Conservation (phyloP, 2,888 invertebrate genomes). For the Actias luna region DNA sequence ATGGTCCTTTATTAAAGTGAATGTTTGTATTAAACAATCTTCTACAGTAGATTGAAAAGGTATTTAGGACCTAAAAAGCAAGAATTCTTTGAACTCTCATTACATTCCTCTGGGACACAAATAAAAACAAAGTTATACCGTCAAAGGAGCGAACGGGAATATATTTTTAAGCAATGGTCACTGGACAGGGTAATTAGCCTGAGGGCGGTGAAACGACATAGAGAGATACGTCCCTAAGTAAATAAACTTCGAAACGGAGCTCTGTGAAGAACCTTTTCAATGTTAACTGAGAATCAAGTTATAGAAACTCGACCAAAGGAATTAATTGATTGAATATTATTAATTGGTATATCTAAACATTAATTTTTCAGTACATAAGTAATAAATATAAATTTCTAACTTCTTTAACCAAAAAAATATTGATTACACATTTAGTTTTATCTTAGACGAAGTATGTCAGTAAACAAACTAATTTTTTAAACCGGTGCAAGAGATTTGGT, state of each 20-base stretch:
- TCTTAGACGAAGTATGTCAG: too few relatives aligned
- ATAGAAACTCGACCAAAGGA: not conserved
- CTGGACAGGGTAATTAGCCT: slow-evolving; percentile 15
- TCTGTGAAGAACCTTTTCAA: slow-evolving; percentile 12
- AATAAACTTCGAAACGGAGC: slow-evolving; percentile 18
- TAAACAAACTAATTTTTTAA: too few relatives aligned
- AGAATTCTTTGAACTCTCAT: not conserved
- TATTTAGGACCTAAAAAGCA: not conserved
- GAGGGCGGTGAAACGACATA: slow-evolving; percentile 9
- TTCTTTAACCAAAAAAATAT: too few relatives aligned
- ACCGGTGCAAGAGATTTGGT: too few relatives aligned
- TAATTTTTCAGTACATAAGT: too few relatives aligned
- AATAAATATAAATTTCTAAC: too few relatives aligned
- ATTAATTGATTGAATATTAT: slow-evolving; percentile 14
- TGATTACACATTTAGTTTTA: too few relatives aligned
- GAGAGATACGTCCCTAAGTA: slow-evolving; percentile 13
- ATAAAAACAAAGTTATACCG: not conserved
- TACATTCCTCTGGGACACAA: not conserved
- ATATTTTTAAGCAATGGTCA: slow-evolving; percentile 11
- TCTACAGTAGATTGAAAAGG: not conserved
- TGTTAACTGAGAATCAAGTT: slow-evolving; percentile 6
- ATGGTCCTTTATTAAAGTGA: not conserved
- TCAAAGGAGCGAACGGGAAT: not conserved
- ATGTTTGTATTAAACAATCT: not conserved
- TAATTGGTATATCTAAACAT: too few relatives aligned